Evolutionary conservation across 2,888 invertebrate genomes (phyloP).

Genomic region (Ypsolopha scabrella): DNA sequence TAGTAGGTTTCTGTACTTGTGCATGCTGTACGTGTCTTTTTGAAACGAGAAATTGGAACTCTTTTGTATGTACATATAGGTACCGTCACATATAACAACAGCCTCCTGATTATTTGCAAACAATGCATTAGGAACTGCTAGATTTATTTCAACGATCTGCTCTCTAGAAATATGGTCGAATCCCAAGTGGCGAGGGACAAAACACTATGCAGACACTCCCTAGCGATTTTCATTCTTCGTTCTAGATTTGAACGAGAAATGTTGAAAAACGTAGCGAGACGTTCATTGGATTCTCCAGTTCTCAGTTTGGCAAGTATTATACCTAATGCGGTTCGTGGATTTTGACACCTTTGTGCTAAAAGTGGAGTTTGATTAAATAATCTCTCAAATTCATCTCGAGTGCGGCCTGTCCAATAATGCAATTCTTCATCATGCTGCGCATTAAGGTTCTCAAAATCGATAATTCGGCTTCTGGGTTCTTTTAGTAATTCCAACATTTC

Average conservation of each 20-base stretch:
- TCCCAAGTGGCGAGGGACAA: constrained; percentile 4
- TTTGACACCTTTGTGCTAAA: constrained; percentile 4
- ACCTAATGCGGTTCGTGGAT: constrained; percentile 6
- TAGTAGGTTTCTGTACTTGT: constrained; percentile 14
- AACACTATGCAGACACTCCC: constrained; percentile 4
- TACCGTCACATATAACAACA: constrained; percentile 2
- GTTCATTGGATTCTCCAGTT: constrained; percentile 9
- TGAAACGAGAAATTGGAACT: constrained; percentile 4
- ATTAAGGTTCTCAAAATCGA: constrained; percentile 7
- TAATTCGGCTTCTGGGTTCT: constrained; percentile 5
- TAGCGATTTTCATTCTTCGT: constrained; percentile 2
- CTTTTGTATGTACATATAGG: constrained; percentile 4
- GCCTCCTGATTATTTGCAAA: constrained; percentile 2
- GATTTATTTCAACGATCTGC: constrained; percentile 1
- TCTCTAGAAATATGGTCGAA: constrained; percentile 5
- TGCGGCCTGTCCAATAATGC: constrained; percentile 4
- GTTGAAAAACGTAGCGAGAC: constrained; percentile 4
- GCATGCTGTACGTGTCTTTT: constrained; percentile 12
- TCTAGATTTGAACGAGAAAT: constrained; percentile 4
- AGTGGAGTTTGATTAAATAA: constrained; percentile 4
- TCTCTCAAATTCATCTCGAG: constrained; percentile 6
- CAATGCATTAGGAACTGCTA: constrained; percentile 1
- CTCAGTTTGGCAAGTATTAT: constrained; percentile 5
- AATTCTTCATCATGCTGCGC: constrained; percentile 3
- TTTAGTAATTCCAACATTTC: constrained; percentile 7